Conservation (phyloP, 1,140 invertebrate species). For the Lepeophtheirus salmonis region DNA sequence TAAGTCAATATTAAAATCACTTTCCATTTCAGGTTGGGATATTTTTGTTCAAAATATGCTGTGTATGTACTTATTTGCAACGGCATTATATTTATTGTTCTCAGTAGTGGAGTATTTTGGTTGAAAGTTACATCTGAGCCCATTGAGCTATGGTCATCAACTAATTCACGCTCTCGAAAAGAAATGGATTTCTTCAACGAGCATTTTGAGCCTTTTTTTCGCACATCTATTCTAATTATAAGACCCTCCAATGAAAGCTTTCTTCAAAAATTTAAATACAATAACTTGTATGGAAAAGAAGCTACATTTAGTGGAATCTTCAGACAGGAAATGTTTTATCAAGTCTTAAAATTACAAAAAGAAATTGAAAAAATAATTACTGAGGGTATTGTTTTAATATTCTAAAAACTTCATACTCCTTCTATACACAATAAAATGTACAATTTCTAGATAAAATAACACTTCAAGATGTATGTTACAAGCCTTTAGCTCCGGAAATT, state of each 20-base stretch:
- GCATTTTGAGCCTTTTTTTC: conserved; percentile 85
- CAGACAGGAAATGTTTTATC: conserved; percentile 30
- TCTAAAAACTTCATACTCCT: too few relatives aligned
- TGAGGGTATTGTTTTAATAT: too few relatives aligned
- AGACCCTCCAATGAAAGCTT: conserved; percentile 27
- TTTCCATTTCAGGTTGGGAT: conserved; percentile 1
- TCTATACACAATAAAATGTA: too few relatives aligned
- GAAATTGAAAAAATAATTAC: conserved; percentile 32
- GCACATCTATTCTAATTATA: conserved; percentile 73
- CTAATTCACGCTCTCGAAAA: conserved; percentile 54
- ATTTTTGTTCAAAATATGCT: conserved; percentile 55
- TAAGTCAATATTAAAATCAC: neutral
- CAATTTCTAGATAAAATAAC: conserved; percentile 33
- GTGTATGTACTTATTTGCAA: conserved; percentile 53
- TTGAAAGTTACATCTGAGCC: conserved; percentile 74
- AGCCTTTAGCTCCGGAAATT: conserved; percentile 43
- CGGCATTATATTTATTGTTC: conserved; percentile 37
- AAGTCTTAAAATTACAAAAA: conserved; percentile 54
- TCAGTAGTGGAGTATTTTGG: conserved; percentile 41
- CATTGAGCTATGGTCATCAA: conserved; percentile 87
- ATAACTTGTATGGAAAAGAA: conserved; percentile 8
- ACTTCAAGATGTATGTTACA: conserved; percentile 70
- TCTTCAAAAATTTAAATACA: conserved; percentile 14
- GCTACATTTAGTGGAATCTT: conserved; percentile 16
- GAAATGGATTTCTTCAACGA: conserved; percentile 80